phyloP scores from a whole-genome alignment of 2,797 vertebrate species.

The Intellagama lesueurii region DNA sequence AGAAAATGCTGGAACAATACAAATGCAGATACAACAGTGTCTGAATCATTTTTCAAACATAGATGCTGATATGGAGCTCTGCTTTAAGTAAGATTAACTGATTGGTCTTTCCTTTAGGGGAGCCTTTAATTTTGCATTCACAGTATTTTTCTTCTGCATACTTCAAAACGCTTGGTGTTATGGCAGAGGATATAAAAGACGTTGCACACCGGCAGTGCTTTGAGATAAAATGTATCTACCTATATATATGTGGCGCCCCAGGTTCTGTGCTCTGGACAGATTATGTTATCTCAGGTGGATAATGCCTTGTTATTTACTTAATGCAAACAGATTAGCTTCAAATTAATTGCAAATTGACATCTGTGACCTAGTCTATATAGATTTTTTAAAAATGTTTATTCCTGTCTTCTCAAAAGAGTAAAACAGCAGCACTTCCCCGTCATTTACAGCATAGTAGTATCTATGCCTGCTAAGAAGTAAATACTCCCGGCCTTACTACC shows the following conservation, averaged over 20 bases:
- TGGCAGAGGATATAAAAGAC: neutral
- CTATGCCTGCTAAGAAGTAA: neutral
- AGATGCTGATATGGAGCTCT: neutral
- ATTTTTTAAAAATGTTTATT: neutral
- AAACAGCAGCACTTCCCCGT: neutral
- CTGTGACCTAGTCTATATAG: slow-evolving; percentile 23
- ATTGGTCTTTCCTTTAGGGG: slow-evolving; percentile 34
- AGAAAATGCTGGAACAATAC: slow-evolving; percentile 32
- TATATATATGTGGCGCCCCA: slow-evolving; percentile 15
- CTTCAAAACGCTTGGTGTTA: neutral
- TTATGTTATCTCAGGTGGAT: slow-evolving; percentile 15
- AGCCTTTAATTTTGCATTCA: neutral
- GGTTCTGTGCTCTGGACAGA: neutral
- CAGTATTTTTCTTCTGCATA: slow-evolving; percentile 6
- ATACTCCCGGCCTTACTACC: neutral
- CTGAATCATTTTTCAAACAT: slow-evolving; percentile 55
- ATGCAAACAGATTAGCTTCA: slow-evolving; percentile 38
- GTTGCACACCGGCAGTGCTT: neutral
- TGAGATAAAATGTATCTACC: neutral
- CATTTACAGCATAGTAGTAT: neutral
- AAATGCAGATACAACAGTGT: slow-evolving; percentile 21
- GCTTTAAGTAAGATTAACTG: slow-evolving; percentile 12
- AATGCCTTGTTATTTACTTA: slow-evolving; percentile 46
- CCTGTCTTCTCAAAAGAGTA: neutral
- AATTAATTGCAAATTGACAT: slow-evolving; percentile 50